A percentile compares a stretch with the other conserved stretches of the same genome.
phyloP scores from a whole-genome alignment of 2,113 vertebrate genomes.

The Calyptommatus sinebrachiatus region DNA sequence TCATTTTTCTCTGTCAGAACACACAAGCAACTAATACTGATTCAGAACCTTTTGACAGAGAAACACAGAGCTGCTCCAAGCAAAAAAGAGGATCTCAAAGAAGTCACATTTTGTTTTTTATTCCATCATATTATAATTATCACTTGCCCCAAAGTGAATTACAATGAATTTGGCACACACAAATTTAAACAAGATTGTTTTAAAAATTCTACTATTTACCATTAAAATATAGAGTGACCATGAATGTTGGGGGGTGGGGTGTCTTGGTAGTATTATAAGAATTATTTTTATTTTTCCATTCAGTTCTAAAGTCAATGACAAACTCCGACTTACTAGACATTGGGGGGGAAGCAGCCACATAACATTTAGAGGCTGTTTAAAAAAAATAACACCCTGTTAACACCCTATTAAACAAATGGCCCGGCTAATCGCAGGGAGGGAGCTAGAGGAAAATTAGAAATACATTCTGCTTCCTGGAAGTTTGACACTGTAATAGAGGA shows the following conservation, averaged over 20 bases:
- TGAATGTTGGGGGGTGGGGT: too few relatives aligned
- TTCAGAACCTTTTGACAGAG: neutral
- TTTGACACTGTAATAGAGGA: neutral
- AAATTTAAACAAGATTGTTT: neutral
- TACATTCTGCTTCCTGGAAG: neutral
- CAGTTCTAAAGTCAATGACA: too few relatives aligned
- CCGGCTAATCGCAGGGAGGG: neutral
- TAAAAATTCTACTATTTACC: neutral
- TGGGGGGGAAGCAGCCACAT: neutral
- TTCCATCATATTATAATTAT: neutral
- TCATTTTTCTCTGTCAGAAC: neutral
- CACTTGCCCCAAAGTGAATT: neutral
- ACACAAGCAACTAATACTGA: neutral
- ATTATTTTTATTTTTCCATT: neutral
- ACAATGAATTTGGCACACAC: neutral
- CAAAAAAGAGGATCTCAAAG: too few relatives aligned
- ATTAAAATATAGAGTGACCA: too few relatives aligned
- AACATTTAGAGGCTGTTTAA: neutral
- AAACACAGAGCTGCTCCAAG: neutral
- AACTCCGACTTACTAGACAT: too few relatives aligned
- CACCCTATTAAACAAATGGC: neutral
- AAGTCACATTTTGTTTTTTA: neutral
- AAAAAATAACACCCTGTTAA: too few relatives aligned
- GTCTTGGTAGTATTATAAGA: neutral
- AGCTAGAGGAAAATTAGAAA: neutral